Conservation (phyloP, 2,888 invertebrate species). For the Volucella inanis region DNA sequence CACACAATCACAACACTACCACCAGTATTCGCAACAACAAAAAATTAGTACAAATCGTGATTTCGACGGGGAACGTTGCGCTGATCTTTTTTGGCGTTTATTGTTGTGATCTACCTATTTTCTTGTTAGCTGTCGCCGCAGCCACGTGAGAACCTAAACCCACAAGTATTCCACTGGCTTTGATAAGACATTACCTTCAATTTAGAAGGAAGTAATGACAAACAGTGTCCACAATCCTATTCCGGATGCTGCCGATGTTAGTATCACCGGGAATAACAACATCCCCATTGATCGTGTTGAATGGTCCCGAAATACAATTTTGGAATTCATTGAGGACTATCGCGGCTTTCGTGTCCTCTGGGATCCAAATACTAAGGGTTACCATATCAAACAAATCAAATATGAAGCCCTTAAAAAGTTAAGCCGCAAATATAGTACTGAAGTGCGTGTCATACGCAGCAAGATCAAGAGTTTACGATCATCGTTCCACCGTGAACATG, state of each 20-base stretch:
- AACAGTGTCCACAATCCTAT: conserved; percentile 67
- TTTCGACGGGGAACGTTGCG: conserved; percentile 83
- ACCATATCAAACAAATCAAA: conserved; percentile 82
- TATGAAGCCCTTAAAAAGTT: conserved; percentile 81
- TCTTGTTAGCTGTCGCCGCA: conserved; percentile 27
- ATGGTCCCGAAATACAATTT: conserved; percentile 82
- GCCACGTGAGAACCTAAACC: conserved; percentile 62
- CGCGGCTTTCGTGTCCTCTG: conserved; percentile 81
- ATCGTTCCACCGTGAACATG: conserved; percentile 82
- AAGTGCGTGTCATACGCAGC: conserved; percentile 81
- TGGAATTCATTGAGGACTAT: conserved; percentile 81
- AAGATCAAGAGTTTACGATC: conserved; percentile 82
- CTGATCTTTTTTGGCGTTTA: conserved; percentile 69
- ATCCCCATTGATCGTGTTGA: conserved; percentile 79
- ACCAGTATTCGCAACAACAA: conserved; percentile 77
- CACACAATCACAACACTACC: conserved; percentile 79
- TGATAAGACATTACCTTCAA: conserved; percentile 4
- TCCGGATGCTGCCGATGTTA: conserved; percentile 51
- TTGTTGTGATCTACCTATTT: conserved; percentile 68
- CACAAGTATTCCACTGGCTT: conserved; percentile 4
- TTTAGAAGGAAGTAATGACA: conserved; percentile 50
- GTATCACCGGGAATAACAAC: conserved; percentile 6
- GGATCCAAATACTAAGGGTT: conserved; percentile 82
- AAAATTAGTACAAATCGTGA: conserved; percentile 83
- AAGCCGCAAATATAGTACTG: conserved; percentile 81